A percentile compares a stretch with the other conserved stretches of the same genome.
Evolutionary conservation across 2,113 vertebrate genomes (phyloP).

Genomic region (Propithecus coquereli): DNA sequence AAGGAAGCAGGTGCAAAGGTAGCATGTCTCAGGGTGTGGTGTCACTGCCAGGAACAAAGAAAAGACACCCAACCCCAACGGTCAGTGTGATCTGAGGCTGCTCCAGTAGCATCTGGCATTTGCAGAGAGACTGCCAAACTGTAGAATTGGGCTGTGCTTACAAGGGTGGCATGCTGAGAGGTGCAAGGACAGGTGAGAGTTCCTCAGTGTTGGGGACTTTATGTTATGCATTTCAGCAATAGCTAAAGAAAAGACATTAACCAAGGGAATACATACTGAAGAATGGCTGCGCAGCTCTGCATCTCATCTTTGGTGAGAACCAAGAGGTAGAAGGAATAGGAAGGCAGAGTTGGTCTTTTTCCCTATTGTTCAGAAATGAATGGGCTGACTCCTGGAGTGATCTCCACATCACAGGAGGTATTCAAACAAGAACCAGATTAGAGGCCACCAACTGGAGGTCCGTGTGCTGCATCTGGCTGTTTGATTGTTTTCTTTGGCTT

Average conservation of each 20-base stretch:
- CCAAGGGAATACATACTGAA: not conserved
- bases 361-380: not conserved
- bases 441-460: not conserved
- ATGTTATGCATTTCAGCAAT: not conserved
- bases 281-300: not conserved
- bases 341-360: not conserved
- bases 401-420: not conserved
- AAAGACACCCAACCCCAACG: not conserved
- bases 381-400: not conserved
- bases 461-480: not conserved
- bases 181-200: not conserved
- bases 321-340: not conserved
- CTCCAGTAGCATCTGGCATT: not conserved
- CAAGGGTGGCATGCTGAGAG: not conserved
- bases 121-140: not conserved
- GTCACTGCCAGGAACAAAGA: not conserved
- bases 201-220: not conserved
- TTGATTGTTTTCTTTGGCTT: not conserved
- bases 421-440: not conserved
- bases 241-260: not conserved
- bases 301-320: not conserved
- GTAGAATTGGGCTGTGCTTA: not conserved
- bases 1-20: not conserved
- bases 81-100: not conserved
- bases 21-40: not conserved